Base-by-base conservation (phyloP, 2,888 invertebrate species). In the Tanytarsus gracilentus region DNA sequence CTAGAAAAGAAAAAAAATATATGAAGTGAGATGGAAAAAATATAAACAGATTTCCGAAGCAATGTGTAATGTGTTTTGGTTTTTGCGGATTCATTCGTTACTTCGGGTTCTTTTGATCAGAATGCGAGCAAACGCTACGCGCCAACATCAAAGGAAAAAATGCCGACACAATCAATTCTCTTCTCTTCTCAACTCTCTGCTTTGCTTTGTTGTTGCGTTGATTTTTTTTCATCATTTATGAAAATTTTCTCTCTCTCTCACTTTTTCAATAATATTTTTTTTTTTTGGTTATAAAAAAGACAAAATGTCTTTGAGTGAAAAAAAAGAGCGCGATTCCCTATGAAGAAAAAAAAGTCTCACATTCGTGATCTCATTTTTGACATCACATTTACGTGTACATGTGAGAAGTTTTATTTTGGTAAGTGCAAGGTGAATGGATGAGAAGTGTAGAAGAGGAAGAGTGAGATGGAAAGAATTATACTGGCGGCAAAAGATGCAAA, bases 111-210 rank as follows among this genome's bases (percentile, higher is more conserved):
- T 74, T 74, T 74, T 74, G 73, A 74, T 74, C 73, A 73, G 71
- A 73, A 74, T 70, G 71, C 73, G 73, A 72, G 72, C 73, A 74
- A 71, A 70, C 72, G 72, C 71, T 71, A 66, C 64, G 69, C 69
- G 71, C 72, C 72, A 71, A 73, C 71, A 72, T 73, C 73, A 73
- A 73, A 73, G 44, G 69, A 67, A 48, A 65, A 69, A 68, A 69
- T 58, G 51, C 61, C 61, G 61, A 50, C 56, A 48, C 49, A 50
- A 58, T 62, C 58, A 58, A 58, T 56, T 56, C 56, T 56, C 40
- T 56, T n/a, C n/a, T n/a, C n/a, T n/a, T n/a, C n/a, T n/a, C n/a
- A n/a, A n/a, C n/a, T n/a, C n/a, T n/a, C n/a, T n/a, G n/a, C n/a
- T n/a, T n/a, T n/a, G n/a, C n/a, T n/a, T n/a, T n/a, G n/a, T n/a